Percentiles rank a stretch among this genome's conserved stretches.
These are phyloP conservation scores for Zygogramma bicolorata DNA, from an alignment of 2,888 invertebrate species.

Conservation along the genomic window DNA sequence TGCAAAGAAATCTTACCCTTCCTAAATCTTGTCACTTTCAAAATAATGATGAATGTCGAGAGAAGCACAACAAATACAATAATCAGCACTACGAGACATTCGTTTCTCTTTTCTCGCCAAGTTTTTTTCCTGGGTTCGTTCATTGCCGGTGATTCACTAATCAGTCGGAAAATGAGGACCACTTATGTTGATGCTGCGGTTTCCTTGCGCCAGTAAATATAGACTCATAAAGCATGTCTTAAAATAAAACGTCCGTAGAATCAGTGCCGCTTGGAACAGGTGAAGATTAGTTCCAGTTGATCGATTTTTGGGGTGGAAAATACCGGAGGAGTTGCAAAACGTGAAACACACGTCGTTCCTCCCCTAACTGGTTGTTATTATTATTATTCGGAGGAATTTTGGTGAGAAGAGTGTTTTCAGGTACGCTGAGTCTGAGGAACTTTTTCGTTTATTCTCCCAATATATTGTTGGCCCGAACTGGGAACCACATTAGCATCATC, in stretches of 20 bases:
- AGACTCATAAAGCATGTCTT: slow-evolving; percentile 27
- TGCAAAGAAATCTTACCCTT: slow-evolving; percentile 32
- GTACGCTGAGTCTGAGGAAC: too few species aligned
- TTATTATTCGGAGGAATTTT: too few species aligned
- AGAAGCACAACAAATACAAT: slow-evolving; percentile 33
- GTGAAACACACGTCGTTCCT: background rate
- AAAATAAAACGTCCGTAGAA: slow-evolving; percentile 32
- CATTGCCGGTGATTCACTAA: slow-evolving; percentile 21
- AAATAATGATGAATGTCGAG: slow-evolving; percentile 34
- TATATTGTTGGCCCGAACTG: too few species aligned
- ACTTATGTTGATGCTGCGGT: slow-evolving; percentile 12
- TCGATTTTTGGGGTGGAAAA: background rate
- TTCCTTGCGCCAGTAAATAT: slow-evolving; percentile 17
- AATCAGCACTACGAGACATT: slow-evolving; percentile 34
- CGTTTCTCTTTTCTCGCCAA: slow-evolving; percentile 31
- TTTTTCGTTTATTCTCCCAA: too few species aligned
- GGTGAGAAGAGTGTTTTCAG: too few species aligned
- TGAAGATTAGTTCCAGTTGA: background rate
- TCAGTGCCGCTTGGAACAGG: slow-evolving; percentile 15
- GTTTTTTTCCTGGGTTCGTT: slow-evolving; percentile 26
- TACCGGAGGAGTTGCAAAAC: too few species aligned
- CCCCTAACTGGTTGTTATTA: background rate
- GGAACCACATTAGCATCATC: too few species aligned
- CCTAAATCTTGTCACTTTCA: slow-evolving; percentile 31
- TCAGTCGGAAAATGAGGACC: slow-evolving; percentile 2